A percentile compares a stretch with the other conserved stretches of the same genome.
Evolutionary conservation across 2,797 vertebrate species (phyloP).

Genomic region (Psittacula derbiana): DNA sequence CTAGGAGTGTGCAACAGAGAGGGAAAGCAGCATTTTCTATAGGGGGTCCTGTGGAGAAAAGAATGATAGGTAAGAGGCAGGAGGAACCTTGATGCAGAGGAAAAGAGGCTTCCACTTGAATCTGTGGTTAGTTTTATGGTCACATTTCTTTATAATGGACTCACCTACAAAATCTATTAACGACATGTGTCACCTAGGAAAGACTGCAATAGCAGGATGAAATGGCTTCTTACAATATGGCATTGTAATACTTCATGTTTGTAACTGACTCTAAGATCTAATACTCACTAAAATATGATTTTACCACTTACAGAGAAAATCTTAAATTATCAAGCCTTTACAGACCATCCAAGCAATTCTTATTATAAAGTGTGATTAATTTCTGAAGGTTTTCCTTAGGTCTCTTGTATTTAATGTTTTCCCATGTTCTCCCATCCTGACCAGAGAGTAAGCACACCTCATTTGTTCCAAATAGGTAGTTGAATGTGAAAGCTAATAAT

Average conservation of each 20-base stretch:
- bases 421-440: not conserved
- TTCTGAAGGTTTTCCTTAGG: not conserved
- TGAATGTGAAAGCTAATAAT: constrained; percentile 18
- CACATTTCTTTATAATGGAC: not conserved
- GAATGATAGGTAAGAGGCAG: not conserved
- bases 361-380: not conserved
- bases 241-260: not conserved
- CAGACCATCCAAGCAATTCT: not conserved
- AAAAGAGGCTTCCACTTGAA: not conserved
- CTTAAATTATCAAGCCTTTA: not conserved
- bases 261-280: not conserved
- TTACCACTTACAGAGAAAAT: not conserved
- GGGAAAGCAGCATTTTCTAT: not conserved
- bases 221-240: not conserved
- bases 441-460: not conserved
- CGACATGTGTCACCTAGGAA: rapidly evolving
- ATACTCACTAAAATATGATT: not conserved
- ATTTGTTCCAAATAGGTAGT: not conserved
- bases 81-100: not conserved
- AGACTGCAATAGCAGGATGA: not conserved
- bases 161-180: not conserved
- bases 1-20: not conserved
- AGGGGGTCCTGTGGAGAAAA: not conserved
- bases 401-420: not conserved
- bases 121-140: not conserved